Percentiles rank a stretch among this genome's conserved stretches.
These are phyloP conservation scores for Campylomormyrus tamandua DNA, from an alignment of 2,113 vertebrate species.

Conservation along the genomic window DNA sequence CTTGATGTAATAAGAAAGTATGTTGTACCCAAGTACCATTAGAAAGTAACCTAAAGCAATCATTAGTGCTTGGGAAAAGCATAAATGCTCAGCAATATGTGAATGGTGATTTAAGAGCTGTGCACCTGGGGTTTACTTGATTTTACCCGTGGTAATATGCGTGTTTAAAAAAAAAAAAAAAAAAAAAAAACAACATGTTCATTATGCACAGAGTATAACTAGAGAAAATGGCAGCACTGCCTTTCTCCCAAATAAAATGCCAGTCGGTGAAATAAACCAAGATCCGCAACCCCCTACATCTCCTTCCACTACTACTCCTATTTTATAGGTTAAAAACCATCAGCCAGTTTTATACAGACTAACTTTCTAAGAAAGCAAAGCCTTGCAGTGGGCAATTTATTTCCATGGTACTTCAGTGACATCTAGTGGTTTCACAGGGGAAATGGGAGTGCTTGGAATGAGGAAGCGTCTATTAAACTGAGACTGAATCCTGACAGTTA, in stretches of 20 bases:
- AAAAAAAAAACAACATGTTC: neutral
- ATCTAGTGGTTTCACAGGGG: slow-evolving; percentile 47
- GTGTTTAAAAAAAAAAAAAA: neutral
- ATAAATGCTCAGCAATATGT: neutral
- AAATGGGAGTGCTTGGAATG: neutral
- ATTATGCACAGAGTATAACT: neutral
- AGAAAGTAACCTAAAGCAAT: neutral
- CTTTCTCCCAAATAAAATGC: neutral
- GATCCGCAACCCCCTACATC: neutral
- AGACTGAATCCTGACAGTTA: neutral
- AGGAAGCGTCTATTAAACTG: neutral
- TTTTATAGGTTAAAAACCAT: neutral
- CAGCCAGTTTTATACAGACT: neutral
- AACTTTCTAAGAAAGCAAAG: neutral
- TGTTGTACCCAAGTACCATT: neutral
- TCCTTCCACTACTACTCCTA: neutral
- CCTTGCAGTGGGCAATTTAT: neutral
- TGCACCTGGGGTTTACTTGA: neutral
- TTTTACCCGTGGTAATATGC: neutral
- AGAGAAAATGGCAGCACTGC: neutral
- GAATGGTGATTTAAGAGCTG: neutral
- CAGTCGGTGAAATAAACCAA: neutral
- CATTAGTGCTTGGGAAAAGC: neutral
- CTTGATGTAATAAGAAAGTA: neutral
- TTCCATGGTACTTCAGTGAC: slow-evolving; percentile 51